Base-by-base conservation (phyloP, 2,888 invertebrate genomes). In the Brachyptera risi region DNA sequence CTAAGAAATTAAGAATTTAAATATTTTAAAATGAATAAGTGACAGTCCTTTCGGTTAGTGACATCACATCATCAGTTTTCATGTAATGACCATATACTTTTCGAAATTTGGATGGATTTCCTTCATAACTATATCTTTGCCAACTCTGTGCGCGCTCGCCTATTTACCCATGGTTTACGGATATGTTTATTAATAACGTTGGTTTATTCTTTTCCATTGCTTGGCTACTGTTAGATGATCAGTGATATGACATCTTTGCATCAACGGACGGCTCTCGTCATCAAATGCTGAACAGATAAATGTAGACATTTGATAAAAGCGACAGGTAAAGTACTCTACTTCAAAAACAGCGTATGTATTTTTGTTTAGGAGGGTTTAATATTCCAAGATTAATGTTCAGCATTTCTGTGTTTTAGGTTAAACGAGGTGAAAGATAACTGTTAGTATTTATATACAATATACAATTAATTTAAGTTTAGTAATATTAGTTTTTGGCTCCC, bases 311-410 rank as follows among this genome's bases (percentile, higher is more conserved):
- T 54, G 35, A 54, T 54, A 54, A n/a, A n/a, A 54, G 47, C 24
- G 54, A 23, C 54, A 54, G 54, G 54, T 54, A 54, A 54, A 54
- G 54, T 54, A 54, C 35, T n/a, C n/a, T 47, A 7, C 9, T 47
- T 23, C 47, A 47, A 47, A 23, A 47, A 24, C 47, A 47, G 47
- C 24, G 47, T 47, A 42, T 17, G 23, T 24, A 24, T 21, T 47
- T 47, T 21, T 21, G 24, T 23, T 24, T n/a, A n/a, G 67, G 67
- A 66, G 68, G 63, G 66, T 67, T 66, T 38, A 17, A 50, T 56
- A 38, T 15, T n/a, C 40, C 9, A n/a, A 24, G 23, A 21, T 24
- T 47, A 56, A 61, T 62, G 61, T 58, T 62, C 44, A 62, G 50
- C 21, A 47, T 24, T 64, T 58, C 47, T 63, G 62, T 63, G 63